Evolutionary conservation across 2,797 vertebrate genomes (phyloP).

Genomic region (Sebastiscus albofasciatus): DNA sequence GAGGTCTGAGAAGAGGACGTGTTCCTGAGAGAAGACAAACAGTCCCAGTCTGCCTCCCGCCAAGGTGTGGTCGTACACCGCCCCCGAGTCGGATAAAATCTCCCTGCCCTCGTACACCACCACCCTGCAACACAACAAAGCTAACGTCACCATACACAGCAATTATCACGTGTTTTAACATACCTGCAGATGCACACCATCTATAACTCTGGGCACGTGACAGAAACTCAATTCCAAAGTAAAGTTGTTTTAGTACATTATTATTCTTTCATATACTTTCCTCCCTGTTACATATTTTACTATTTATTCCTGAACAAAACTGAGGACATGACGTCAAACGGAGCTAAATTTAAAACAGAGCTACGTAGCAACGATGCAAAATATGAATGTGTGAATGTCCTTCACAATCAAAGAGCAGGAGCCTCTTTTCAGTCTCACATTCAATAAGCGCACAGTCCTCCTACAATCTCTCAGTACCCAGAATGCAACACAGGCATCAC

Average conservation of each 20-base stretch:
- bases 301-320: background rate
- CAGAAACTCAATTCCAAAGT: background rate
- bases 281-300: background rate
- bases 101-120: conserved; percentile 94
- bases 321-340: conserved; percentile 35
- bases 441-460: conserved; percentile 10
- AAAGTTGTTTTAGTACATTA: background rate
- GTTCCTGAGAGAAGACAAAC: conserved; percentile 98
- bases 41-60: conserved; percentile 93
- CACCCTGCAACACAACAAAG: conserved; percentile 81
- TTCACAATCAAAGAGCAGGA: conserved; percentile 46
- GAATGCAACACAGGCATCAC: conserved; percentile 8
- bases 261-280: background rate
- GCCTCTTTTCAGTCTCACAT: conserved; percentile 41
- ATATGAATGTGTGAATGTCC: conserved; percentile 19
- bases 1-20: conserved; percentile 96
- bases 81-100: conserved; percentile 94
- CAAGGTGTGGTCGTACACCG: conserved; percentile 93
- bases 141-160: background rate
- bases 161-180: background rate
- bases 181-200: background rate
- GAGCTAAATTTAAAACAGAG: conserved; percentile 10
- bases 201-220: background rate
- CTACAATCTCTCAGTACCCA: conserved; percentile 14
- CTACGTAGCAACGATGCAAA: conserved; percentile 16